phyloP scores from a whole-genome alignment of 2,797 vertebrate species.

The Pelochelys cantorii region DNA sequence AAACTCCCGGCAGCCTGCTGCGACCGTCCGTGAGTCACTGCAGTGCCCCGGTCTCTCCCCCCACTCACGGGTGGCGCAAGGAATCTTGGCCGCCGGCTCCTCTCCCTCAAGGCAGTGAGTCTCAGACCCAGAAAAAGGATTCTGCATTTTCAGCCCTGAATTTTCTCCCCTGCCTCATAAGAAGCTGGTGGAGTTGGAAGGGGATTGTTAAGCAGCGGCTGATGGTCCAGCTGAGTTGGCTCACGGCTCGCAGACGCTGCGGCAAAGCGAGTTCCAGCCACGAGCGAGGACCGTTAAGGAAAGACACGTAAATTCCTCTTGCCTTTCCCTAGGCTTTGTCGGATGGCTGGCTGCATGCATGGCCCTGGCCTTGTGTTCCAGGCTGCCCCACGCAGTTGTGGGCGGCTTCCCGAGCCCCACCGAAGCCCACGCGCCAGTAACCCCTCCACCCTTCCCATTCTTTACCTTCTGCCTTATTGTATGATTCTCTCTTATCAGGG shows the following conservation, averaged over 20 bases:
- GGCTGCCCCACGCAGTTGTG: fast-evolving
- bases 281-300: neutral
- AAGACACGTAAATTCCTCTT: fast-evolving
- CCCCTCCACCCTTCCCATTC: neutral
- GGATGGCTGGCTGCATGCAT: neutral
- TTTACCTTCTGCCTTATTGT: slow-evolving; percentile 39
- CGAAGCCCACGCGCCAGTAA: neutral
- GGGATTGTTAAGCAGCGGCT: neutral
- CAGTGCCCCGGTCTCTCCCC: neutral
- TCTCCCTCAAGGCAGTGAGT: neutral
- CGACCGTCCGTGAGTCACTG: fast-evolving
- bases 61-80: neutral
- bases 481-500: neutral
- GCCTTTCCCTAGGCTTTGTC: fast-evolving
- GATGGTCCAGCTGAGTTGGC: neutral
- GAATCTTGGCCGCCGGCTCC: neutral
- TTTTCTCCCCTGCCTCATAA: neutral
- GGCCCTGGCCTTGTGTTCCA: neutral
- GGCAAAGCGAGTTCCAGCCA: fast-evolving
- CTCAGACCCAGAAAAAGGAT: neutral
- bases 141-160: neutral
- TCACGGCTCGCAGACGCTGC: neutral
- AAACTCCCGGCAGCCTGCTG: fast-evolving
- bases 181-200: neutral
- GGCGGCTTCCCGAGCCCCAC: neutral